Percentiles rank a stretch among this genome's conserved stretches.
phyloP scores from a whole-genome alignment of 2,888 invertebrate genomes.

The Lithophane semibrunnea region DNA sequence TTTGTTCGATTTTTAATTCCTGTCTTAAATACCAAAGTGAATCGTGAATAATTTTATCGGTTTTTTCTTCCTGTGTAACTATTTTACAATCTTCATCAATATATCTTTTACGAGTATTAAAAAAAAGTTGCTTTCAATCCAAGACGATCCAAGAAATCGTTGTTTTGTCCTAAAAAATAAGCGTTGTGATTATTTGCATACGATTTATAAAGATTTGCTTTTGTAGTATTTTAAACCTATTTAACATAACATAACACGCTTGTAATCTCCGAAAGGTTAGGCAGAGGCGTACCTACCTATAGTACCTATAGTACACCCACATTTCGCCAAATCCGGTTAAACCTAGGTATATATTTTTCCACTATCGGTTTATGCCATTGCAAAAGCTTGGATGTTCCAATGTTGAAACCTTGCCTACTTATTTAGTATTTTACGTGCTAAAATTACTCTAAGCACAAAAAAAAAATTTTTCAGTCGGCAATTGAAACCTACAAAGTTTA shows the following conservation, averaged over 20 bases:
- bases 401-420: too few relatives aligned
- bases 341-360: too few relatives aligned
- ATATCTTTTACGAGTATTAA: neutral
- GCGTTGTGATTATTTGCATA: neutral
- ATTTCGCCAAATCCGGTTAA: too few relatives aligned
- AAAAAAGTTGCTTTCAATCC: neutral
- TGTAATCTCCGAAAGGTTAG: too few relatives aligned
- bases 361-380: too few relatives aligned
- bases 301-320: too few relatives aligned
- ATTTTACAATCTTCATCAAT: neutral
- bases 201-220: neutral
- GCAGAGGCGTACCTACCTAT: too few relatives aligned
- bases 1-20: conserved; percentile 5
- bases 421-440: too few relatives aligned
- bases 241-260: too few relatives aligned
- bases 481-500: neutral
- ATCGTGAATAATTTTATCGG: too few relatives aligned
- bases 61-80: neutral
- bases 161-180: neutral
- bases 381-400: too few relatives aligned
- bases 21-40: neutral
- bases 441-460: neutral
- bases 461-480: neutral
- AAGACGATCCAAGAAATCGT: neutral
- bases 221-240: neutral